Evolutionary conservation across 2,888 invertebrate species (phyloP), one percentile per base, ranked within the genome.

Genomic region (Oscheius sp.): DNA sequence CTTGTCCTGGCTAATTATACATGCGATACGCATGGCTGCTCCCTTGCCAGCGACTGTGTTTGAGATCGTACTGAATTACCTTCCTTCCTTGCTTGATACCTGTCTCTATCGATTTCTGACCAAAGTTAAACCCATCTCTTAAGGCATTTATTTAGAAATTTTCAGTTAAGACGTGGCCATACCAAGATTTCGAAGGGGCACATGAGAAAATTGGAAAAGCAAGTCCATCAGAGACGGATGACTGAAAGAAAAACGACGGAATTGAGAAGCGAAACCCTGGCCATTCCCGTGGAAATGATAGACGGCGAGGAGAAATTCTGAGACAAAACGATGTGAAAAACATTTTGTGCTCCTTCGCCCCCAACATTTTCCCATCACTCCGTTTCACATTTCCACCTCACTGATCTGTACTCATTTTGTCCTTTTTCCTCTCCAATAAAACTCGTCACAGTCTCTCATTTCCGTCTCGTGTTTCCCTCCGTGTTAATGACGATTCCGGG

Each of bases 191-290:
- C 53, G 10, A 72, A 61, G 37, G 63, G 68, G 34, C 61, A 72
- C 33, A 50, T 76, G 67, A 48, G 72, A 31, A 79, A 79, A 45
- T 52, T 79, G 70, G 75, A 79, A 55, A 67, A 75, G 45, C 76
- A 79, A 55, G 75, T 76, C 1, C 53, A 48, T 15, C 25, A 65
- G 39, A 52, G 61, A 31, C 42, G 61, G 31, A 25, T n/a, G 2
- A 61, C 61, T 27, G 45, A 42, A 17, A 61, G 42, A 29, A 25
- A 45, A 31, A 15, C 42, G 2, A 61, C 61, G n/a, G 61, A 61
- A 45, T 45, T 61, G 6, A n/a, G 61, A 17, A 45, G 45, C 6
- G 61, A 61, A 20, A 61, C 61, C 2, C 20, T 55, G 15, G 55
- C 55, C 8, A 25, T 58, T 10, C 17, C 58, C 20, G n/a, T 25